A percentile compares a stretch with the other conserved stretches of the same genome.
Conservation (phyloP, 2,797 vertebrate species). For the Erpetoichthys calabaricus region DNA sequence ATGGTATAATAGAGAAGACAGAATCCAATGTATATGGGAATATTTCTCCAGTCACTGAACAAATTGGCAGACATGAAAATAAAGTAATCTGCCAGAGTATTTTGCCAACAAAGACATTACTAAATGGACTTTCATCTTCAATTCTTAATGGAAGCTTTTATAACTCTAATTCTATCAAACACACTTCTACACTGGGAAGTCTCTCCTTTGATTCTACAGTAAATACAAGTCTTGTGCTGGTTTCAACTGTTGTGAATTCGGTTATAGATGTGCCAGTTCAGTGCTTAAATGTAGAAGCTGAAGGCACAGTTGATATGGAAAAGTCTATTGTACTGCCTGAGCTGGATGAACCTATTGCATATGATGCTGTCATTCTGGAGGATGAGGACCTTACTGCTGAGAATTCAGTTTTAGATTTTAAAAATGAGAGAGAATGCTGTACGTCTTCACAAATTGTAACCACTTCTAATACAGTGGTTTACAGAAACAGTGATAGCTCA, state of each 20-base stretch:
- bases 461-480: no score
- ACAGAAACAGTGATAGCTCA: no score
- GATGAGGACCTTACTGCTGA: conserved; percentile 6
- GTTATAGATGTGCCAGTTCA: conserved; percentile 31
- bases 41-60: no score
- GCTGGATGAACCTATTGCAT: conserved; percentile 40
- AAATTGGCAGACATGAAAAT: no score
- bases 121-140: conserved; percentile 23
- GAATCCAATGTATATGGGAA: no score
- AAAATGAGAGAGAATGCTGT: no score
- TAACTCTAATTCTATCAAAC: not conserved
- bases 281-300: conserved; percentile 30
- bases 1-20: no score
- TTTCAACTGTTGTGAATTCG: conserved; percentile 54
- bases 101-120: conserved; percentile 32
- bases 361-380: conserved; percentile 38
- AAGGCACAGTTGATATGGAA: conserved; percentile 29
- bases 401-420: no score
- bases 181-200: conserved; percentile 1
- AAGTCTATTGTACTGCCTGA: conserved; percentile 45
- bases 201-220: conserved; percentile 12
- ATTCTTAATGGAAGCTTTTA: conserved; percentile 8
- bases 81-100: conserved; percentile 23
- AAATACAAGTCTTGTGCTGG: conserved; percentile 39
- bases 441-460: no score